Conservation (phyloP, 2,113 vertebrate genomes). For the Oreochromis aureus region DNA sequence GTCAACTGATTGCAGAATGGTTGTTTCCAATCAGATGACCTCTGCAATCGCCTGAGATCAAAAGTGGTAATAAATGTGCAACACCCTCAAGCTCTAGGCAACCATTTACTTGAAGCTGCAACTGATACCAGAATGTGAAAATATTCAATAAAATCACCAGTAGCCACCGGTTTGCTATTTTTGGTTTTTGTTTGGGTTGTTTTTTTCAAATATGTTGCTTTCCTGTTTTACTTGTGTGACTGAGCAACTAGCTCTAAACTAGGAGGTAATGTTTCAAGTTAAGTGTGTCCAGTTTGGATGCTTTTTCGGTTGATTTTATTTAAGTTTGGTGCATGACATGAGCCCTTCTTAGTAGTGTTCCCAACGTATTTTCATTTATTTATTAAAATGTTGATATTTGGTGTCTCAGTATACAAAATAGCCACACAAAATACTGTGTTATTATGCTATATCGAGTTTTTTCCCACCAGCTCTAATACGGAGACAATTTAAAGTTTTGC, state of each 20-base stretch:
- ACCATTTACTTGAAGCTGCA: background rate
- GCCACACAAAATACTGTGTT: background rate
- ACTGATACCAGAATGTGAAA: background rate
- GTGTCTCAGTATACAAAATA: background rate
- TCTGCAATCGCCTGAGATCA: background rate
- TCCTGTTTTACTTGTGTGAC: background rate
- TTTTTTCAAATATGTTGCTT: background rate
- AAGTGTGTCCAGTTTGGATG: background rate
- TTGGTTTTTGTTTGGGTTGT: background rate
- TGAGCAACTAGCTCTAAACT: background rate
- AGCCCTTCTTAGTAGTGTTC: background rate
- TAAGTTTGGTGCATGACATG: background rate
- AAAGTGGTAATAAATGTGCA: background rate
- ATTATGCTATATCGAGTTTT: background rate
- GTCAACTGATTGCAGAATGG: background rate
- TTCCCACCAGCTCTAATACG: fast-evolving
- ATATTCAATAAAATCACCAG: background rate
- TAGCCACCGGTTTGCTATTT: background rate
- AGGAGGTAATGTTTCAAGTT: background rate
- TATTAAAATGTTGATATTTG: background rate
- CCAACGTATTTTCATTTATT: background rate
- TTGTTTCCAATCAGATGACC: background rate
- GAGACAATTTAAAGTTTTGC: background rate
- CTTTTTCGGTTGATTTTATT: background rate
- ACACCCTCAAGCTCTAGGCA: background rate